Base-by-base conservation (phyloP, 2,113 vertebrate species). In the Morone chrysops region DNA sequence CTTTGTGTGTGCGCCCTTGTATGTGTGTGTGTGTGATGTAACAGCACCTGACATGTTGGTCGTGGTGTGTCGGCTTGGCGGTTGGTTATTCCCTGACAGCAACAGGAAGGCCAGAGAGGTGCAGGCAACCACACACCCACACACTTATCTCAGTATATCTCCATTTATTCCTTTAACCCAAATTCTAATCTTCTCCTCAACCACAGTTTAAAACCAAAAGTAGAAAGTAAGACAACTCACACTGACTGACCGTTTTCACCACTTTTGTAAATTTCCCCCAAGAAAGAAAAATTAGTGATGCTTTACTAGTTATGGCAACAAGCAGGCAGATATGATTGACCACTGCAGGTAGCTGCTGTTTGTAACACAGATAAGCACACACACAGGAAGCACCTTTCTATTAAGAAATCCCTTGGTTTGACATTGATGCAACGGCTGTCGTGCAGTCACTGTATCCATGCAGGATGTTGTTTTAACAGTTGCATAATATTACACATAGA, bases 1-100 rank as follows among this genome's bases (percentile, higher is more conserved):
- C 47, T 68, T 71, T 80, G 77, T 70, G n/a, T 50, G 67, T 62
- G 78, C 60, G 65, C 31, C 31, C 31, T 45, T 54, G 56, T 68
- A 63, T 80, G 77, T 70, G 59, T 48, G 73, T 65, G 66, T 51
- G 70, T 66, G 85, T 89, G 78, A 94, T 94, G 95, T 96, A 96
- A 97, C 67, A 94, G 86, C 94, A 96, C 92, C 80, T 88, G 90
- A 88, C 88, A 95, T 87, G 92, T 93, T 93, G 92, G 80, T 71
- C 83, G 79, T 86, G 87, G 69, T 94, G 82, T 85, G 90, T 95
- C 89, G 22, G 81, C 0, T 5, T 69, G 94, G 94, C 84, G 61
- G 92, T 95, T 95, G 94, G 93, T 96, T 96, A 96, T 94, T 96
- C 94, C 96, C 75, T 92, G 93, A 92, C 93, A 92, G 93, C 90